Evolutionary conservation across 1,140 invertebrate genomes (phyloP).

Genomic region (Brachionus rubens): DNA sequence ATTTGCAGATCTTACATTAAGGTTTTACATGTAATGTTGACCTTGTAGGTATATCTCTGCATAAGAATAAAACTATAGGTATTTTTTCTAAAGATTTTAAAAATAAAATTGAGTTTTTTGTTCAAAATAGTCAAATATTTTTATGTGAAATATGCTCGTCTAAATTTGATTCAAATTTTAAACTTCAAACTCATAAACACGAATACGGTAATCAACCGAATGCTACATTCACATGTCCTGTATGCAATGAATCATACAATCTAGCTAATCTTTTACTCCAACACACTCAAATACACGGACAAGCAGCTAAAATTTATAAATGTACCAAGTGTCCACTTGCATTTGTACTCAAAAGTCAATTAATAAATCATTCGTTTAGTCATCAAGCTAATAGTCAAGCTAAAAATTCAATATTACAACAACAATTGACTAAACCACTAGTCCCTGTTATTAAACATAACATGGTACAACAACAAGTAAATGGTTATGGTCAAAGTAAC

Average conservation of each 20-base stretch:
- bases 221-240: background rate
- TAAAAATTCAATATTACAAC: background rate
- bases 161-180: conserved; percentile 21
- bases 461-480: background rate
- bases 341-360: conserved; percentile 25
- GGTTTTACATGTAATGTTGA: too few species aligned
- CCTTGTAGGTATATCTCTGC: too few species aligned
- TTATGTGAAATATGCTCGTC: conserved; percentile 34
- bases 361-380: conserved; percentile 35
- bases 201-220: conserved; percentile 6
- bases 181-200: conserved; percentile 29
- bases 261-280: conserved; percentile 8
- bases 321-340: background rate
- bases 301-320: conserved; percentile 34
- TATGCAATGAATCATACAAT: conserved; percentile 32
- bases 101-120: too few species aligned
- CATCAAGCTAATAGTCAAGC: conserved; percentile 12
- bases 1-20: too few species aligned
- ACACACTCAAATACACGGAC: conserved; percentile 38
- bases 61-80: too few species aligned
- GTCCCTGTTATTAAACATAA: background rate
- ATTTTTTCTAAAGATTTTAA: too few species aligned
- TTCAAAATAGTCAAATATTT: background rate
- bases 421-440: background rate
- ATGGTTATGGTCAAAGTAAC: background rate